Evolutionary conservation across 2,797 vertebrate species (phyloP).

Genomic region (Streptopelia turtur): DNA sequence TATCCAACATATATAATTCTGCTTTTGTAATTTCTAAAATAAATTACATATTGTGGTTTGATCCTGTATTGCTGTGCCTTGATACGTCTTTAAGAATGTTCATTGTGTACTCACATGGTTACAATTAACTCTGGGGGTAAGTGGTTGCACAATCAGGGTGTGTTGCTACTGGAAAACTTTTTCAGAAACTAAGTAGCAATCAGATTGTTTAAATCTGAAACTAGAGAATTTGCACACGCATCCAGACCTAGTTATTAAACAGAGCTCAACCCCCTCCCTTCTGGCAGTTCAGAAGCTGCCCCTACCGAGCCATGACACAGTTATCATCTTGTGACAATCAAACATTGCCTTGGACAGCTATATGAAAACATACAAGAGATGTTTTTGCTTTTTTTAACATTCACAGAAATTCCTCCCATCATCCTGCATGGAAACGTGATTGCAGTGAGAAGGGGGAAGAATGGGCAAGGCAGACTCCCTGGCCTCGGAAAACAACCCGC

Average conservation of each 20-base stretch:
- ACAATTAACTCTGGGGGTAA: neutral
- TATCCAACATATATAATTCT: neutral
- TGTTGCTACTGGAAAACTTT: neutral
- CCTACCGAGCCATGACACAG: neutral
- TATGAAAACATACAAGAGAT: neutral
- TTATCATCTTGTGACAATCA: neutral
- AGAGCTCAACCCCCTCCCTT: neutral
- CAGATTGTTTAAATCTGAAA: neutral
- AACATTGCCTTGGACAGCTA: neutral
- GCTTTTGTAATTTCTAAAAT: neutral
- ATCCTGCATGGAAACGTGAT: neutral
- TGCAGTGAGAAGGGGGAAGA: neutral
- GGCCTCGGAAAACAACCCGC: neutral
- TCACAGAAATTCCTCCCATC: neutral
- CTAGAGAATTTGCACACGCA: neutral
- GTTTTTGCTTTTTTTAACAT: neutral
- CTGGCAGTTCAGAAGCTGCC: neutral
- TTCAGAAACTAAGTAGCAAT: conserved; percentile 24
- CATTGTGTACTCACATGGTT: neutral
- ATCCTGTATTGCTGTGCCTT: neutral
- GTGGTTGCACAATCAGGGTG: neutral
- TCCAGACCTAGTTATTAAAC: neutral
- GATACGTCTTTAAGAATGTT: neutral
- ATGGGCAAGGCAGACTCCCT: neutral
- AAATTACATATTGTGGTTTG: neutral